Percentiles rank a stretch among this genome's conserved stretches.
Conservation (phyloP, 2,888 invertebrate species). For the Thysanoteuthis rhombus region DNA sequence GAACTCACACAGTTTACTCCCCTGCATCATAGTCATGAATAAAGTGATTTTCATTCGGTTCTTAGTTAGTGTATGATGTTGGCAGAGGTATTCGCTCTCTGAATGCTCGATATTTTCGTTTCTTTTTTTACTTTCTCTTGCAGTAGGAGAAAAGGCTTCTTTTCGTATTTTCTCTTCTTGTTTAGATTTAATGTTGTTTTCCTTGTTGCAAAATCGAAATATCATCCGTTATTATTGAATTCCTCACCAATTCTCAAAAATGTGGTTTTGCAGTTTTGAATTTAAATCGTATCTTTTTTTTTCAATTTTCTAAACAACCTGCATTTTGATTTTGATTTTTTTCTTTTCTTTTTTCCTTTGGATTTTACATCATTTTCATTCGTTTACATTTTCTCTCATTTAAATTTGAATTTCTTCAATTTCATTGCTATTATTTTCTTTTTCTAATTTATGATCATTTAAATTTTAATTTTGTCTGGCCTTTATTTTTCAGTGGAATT, state of each 20-base stretch:
- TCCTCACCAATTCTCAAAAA: not conserved
- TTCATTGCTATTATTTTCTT: not conserved
- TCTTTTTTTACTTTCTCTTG: too few relatives aligned
- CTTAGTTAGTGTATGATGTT: too few relatives aligned
- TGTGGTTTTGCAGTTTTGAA: not conserved
- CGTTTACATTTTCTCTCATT: not conserved
- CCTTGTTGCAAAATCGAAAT: too few relatives aligned
- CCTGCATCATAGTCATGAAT: too few relatives aligned
- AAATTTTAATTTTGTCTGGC: not conserved
- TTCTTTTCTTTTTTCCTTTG: not conserved
- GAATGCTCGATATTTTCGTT: too few relatives aligned
- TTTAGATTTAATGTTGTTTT: too few relatives aligned
- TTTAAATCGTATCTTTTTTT: not conserved
- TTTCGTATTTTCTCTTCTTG: too few relatives aligned
- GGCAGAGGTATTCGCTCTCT: too few relatives aligned
- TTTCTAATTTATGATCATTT: not conserved
- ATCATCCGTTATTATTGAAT: not conserved
- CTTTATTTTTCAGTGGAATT: not conserved
- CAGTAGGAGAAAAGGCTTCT: too few relatives aligned
- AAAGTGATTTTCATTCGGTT: too few relatives aligned
- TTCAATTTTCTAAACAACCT: too few relatives aligned
- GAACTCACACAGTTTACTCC: too few relatives aligned
- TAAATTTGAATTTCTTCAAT: not conserved
- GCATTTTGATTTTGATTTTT: not conserved
- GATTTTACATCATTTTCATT: not conserved